Conservation (phyloP, 2,113 vertebrate species). For the Mesoclemmys tuberculata region DNA sequence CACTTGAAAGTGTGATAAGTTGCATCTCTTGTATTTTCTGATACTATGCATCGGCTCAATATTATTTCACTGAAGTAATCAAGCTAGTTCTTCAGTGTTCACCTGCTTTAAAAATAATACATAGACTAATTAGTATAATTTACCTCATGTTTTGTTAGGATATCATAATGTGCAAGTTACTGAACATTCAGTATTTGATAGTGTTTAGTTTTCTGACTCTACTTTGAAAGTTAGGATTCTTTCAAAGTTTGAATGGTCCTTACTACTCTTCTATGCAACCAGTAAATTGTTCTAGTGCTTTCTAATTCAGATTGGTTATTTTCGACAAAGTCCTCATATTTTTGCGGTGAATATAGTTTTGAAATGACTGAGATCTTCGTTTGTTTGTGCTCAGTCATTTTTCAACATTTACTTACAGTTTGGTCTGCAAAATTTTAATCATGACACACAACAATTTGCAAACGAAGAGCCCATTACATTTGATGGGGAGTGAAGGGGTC, state of each 20-base stretch:
- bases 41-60: not conserved
- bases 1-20: not conserved
- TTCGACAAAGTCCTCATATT: not conserved
- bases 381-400: not conserved
- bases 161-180: not conserved
- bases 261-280: not conserved
- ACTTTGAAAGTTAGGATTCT: not conserved
- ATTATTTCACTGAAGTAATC: not conserved
- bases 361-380: not conserved
- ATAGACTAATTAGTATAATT: not conserved
- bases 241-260: not conserved
- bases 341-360: not conserved
- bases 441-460: not conserved
- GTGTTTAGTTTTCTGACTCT: not conserved
- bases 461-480: not conserved
- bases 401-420: not conserved
- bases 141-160: not conserved
- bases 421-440: not conserved
- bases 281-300: not conserved
- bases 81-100: not conserved
- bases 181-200: not conserved
- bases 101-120: not conserved
- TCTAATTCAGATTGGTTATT: not conserved
- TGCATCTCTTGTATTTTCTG: not conserved
- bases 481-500: not conserved